Evolutionary conservation across 2,888 invertebrate genomes (phyloP).

Genomic region (Argyresthia goedartella): DNA sequence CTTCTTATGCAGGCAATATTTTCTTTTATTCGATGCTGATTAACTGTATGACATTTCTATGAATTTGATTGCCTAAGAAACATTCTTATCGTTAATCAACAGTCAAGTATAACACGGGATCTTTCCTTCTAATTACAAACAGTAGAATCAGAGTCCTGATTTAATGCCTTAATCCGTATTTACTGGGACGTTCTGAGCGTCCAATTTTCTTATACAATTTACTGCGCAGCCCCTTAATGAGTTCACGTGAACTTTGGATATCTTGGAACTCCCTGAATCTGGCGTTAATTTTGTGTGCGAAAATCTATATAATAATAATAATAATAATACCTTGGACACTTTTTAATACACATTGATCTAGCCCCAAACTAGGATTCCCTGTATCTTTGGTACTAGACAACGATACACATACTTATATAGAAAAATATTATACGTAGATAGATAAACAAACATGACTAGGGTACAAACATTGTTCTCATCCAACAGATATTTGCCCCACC

Average conservation of each 20-base stretch:
- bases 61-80: neutral
- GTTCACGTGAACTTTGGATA: slow-evolving; percentile 29
- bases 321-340: too few species aligned
- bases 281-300: too few species aligned
- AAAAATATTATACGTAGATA: too few species aligned
- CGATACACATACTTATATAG: too few species aligned
- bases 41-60: neutral
- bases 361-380: too few species aligned
- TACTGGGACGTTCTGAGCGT: slow-evolving; percentile 46
- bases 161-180: slow-evolving; percentile 65
- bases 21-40: neutral
- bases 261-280: slow-evolving; percentile 3
- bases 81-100: neutral
- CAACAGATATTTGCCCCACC: too few species aligned
- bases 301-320: too few species aligned
- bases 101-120: neutral
- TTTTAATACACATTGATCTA: too few species aligned
- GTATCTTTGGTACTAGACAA: too few species aligned
- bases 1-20: neutral
- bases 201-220: slow-evolving; percentile 53
- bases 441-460: too few species aligned
- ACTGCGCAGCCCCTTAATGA: slow-evolving; percentile 50
- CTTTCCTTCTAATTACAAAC: slow-evolving; percentile 5
- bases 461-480: too few species aligned
- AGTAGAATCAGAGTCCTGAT: slow-evolving; percentile 38